These are phyloP conservation scores for Pammene aurita DNA, from an alignment of 2,888 invertebrate species.

Conservation along the genomic window DNA sequence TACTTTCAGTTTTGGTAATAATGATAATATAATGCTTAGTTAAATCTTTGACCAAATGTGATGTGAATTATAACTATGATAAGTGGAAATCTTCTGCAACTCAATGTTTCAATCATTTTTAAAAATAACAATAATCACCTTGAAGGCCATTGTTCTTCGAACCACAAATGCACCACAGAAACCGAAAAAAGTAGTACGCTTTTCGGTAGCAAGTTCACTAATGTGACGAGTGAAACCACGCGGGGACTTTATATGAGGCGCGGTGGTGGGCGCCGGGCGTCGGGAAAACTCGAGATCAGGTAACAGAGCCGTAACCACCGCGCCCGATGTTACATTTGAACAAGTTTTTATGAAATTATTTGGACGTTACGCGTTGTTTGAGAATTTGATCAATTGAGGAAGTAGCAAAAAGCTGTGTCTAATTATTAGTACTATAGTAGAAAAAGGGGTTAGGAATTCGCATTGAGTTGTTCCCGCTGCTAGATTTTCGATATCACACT, in stretches of 20 bases:
- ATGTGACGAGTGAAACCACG: slow-evolving; percentile 64
- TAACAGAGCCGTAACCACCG: slow-evolving; percentile 31
- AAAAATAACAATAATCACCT: slow-evolving; percentile 57
- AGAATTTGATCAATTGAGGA: background rate
- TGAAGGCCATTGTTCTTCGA: slow-evolving; percentile 62
- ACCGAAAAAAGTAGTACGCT: slow-evolving; percentile 48
- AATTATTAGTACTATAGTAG: background rate
- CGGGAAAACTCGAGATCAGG: slow-evolving; percentile 45
- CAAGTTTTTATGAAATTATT: slow-evolving; percentile 23
- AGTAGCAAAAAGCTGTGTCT: background rate
- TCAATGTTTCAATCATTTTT: background rate
- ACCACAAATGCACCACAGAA: slow-evolving; percentile 52
- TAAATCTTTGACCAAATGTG: too few relatives aligned
- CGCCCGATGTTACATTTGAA: slow-evolving; percentile 46
- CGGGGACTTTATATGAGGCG: slow-evolving; percentile 62
- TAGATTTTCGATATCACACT: too few relatives aligned
- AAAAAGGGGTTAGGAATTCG: too few relatives aligned
- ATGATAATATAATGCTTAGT: too few relatives aligned
- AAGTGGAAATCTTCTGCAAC: too few relatives aligned
- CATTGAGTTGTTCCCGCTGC: too few relatives aligned
- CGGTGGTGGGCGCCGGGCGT: slow-evolving; percentile 48
- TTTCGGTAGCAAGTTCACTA: slow-evolving; percentile 57
- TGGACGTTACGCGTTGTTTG: slow-evolving; percentile 4
- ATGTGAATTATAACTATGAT: too few relatives aligned
- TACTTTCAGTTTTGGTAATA: too few relatives aligned